A percentile compares a stretch with the other conserved stretches of the same genome.
Conservation (phyloP, 2,888 invertebrate species). For the Hirtodrosophila histrioides region DNA sequence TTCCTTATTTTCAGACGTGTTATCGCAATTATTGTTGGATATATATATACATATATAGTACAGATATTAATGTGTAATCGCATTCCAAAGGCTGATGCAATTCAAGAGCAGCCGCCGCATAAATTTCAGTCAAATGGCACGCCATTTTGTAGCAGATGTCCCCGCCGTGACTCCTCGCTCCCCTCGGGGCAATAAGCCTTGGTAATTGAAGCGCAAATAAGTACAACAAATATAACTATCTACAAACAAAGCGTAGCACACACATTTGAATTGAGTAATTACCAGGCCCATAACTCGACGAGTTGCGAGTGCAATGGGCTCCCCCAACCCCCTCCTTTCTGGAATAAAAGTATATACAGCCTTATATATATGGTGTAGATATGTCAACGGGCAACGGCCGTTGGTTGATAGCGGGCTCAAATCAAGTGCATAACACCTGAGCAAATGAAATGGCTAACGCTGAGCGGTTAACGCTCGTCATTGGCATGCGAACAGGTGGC, state of each 20-base stretch:
- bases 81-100: conserved; percentile 19
- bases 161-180: background rate
- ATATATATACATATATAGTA: too few species aligned
- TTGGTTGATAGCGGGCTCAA: conserved; percentile 65
- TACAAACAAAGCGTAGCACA: conserved; percentile 31
- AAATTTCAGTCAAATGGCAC: background rate
- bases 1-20: background rate
- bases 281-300: conserved; percentile 19
- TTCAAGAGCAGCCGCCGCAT: conserved; percentile 14
- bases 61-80: conserved; percentile 2
- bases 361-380: conserved; percentile 3
- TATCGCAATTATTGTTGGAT: background rate
- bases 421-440: conserved; percentile 82
- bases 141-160: conserved; percentile 44
- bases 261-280: conserved; percentile 64
- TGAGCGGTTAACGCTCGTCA: conserved; percentile 40
- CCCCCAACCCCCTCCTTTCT: conserved; percentile 21
- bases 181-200: conserved; percentile 36
- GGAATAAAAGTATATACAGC: background rate
- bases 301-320: conserved; percentile 32
- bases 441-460: conserved; percentile 73
- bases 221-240: conserved; percentile 45
- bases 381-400: conserved; percentile 54
- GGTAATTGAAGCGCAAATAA: conserved; percentile 62
- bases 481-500: conserved; percentile 67